These are phyloP conservation scores for Paedocypris micromegethes DNA, from an alignment of 2,797 vertebrate species.

Conservation along the genomic window DNA sequence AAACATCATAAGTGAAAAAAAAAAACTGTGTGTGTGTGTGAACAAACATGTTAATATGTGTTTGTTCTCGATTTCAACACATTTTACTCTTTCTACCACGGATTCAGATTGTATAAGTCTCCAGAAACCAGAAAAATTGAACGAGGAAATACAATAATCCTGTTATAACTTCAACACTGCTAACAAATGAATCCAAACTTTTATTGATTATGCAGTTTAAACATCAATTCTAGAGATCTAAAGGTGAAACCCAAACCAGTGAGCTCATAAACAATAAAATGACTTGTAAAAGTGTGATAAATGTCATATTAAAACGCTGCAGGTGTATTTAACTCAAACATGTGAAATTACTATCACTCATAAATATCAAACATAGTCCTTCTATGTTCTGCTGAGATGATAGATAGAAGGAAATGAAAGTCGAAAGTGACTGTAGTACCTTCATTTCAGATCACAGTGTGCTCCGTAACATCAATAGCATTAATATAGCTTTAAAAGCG, in stretches of 20 bases:
- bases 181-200: conserved; percentile 1
- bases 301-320: conserved; percentile 12
- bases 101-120: too few relatives aligned
- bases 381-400: conserved; percentile 9
- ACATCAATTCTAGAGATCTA: conserved; percentile 10
- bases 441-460: conserved; percentile 30
- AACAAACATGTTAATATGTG: too few relatives aligned
- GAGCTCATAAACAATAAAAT: conserved; percentile 15
- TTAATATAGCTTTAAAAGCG: conserved; percentile 31
- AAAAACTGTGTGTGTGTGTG: too few relatives aligned
- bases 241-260: conserved; percentile 4
- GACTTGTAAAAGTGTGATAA: conserved; percentile 4
- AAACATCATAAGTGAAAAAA: too few relatives aligned
- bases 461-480: conserved; percentile 34
- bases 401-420: conserved; percentile 30
- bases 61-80: too few relatives aligned
- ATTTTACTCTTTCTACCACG: too few relatives aligned
- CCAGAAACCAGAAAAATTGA: too few relatives aligned
- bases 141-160: not conserved
- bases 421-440: conserved; percentile 10
- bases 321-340: conserved; percentile 27
- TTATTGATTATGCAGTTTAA: conserved; percentile 17
- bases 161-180: not conserved
- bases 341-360: conserved; percentile 6
- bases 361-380: conserved; percentile 30